phyloP scores from a whole-genome alignment of 2,113 vertebrate genomes.

The Eulemur macaco region DNA sequence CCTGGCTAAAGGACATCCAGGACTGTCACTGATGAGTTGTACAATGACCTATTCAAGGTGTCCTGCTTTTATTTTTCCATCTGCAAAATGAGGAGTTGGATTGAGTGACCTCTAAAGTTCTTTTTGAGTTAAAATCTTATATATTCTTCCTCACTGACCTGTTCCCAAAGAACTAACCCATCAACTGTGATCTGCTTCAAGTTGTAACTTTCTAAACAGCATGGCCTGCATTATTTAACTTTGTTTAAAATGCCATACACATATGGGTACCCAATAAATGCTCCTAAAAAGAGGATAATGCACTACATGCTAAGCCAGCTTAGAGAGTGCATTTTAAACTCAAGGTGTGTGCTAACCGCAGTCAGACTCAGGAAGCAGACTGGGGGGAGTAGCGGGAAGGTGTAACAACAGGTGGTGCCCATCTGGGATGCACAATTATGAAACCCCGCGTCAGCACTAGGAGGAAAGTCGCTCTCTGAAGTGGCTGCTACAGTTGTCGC shows the following conservation, averaged over 20 bases:
- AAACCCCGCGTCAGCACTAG: neutral
- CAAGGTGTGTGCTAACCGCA: conserved; percentile 36
- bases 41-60: neutral
- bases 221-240: neutral
- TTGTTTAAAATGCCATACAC: neutral
- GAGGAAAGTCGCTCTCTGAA: conserved; percentile 21
- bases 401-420: conserved; percentile 60
- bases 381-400: neutral
- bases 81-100: neutral
- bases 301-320: neutral
- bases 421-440: conserved; percentile 52
- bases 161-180: neutral
- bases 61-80: neutral
- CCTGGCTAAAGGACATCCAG: fast-evolving
- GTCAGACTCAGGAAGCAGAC: conserved; percentile 45
- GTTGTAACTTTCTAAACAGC: neutral
- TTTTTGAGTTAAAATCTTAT: neutral
- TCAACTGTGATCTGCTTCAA: neutral
- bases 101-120: neutral
- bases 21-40: too few relatives aligned
- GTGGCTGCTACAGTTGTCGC: neutral
- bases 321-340: neutral
- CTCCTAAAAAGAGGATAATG: neutral
- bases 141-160: neutral
- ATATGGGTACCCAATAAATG: neutral